A percentile compares a stretch with the other conserved stretches of the same genome.
These are phyloP conservation scores for Puffinus mauretanicus DNA, from an alignment of 2,113 vertebrate species.

Conservation along the genomic window DNA sequence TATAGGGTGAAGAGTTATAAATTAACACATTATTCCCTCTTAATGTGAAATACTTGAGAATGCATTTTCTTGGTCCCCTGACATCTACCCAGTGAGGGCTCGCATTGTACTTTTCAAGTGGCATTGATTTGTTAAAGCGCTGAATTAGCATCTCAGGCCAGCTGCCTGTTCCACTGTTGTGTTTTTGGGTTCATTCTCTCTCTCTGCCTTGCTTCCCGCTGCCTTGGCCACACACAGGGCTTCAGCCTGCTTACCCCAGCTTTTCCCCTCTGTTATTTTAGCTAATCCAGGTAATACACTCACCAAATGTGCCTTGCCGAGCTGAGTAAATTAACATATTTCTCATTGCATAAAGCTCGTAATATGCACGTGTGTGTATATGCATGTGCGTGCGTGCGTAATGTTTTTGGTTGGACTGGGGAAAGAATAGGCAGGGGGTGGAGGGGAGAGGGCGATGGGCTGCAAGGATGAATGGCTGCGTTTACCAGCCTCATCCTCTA, in stretches of 20 bases:
- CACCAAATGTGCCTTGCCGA: constrained; percentile 28
- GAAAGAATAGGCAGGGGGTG: not conserved
- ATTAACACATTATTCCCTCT: constrained; percentile 99
- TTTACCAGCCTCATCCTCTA: constrained; percentile 1
- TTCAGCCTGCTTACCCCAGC: constrained; percentile 64
- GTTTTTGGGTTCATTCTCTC: constrained; percentile 72
- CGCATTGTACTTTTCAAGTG: constrained; percentile 95
- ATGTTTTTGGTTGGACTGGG: not conserved
- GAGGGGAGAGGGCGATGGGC: not conserved
- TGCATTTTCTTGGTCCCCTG: constrained; percentile 87
- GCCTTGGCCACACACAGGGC: constrained; percentile 70
- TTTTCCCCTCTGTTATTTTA: constrained; percentile 64
- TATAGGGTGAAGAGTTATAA: constrained; percentile 95
- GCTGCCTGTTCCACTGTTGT: constrained; percentile 82
- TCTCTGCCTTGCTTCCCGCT: constrained; percentile 61
- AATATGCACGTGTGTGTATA: not conserved
- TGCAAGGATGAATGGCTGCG: not conserved
- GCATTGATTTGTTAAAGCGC: constrained; percentile 99
- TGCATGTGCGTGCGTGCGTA: not conserved
- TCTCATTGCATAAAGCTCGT: not conserved
- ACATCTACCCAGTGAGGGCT: constrained; percentile 91
- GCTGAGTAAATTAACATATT: constrained; percentile 28
- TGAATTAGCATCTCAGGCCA: constrained; percentile 96
- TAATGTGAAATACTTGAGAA: constrained; percentile 94
- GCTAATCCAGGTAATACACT: constrained; percentile 37